Conservation (phyloP, 2,113 vertebrate species). For the Beaufortia kweichowensis region DNA sequence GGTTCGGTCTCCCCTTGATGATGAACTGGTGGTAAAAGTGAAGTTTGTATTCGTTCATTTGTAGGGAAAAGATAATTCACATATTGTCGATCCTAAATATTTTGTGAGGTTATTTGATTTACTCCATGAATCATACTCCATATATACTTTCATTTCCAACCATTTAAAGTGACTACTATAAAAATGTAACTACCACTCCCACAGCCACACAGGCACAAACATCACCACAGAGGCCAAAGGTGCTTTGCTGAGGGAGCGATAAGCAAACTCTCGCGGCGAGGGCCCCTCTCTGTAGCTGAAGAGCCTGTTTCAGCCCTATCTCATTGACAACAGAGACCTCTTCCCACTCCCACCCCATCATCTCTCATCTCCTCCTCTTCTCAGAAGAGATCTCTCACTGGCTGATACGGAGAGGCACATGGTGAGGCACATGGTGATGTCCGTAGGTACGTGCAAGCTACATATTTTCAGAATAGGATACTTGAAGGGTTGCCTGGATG, state of each 20-base stretch:
- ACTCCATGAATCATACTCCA: not conserved
- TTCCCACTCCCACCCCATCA: not conserved
- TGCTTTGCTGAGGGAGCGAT: slow-evolving; percentile 29
- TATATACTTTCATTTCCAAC: not conserved
- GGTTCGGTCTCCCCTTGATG: not conserved
- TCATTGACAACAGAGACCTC: slow-evolving; percentile 26
- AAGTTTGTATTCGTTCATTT: not conserved
- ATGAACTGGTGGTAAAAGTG: not conserved
- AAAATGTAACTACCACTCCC: slow-evolving; percentile 27
- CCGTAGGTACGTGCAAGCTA: too few relatives aligned
- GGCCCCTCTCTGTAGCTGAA: slow-evolving; percentile 35
- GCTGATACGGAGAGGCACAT: slow-evolving; percentile 10
- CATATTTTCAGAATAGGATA: too few relatives aligned
- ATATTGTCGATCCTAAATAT: slow-evolving; percentile 6
- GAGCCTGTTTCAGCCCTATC: slow-evolving; percentile 37
- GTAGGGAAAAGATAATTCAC: not conserved
- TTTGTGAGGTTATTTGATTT: slow-evolving; percentile 6
- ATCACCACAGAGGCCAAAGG: slow-evolving; percentile 38
- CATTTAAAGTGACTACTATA: not conserved
- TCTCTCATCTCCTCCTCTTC: slow-evolving; percentile 32
- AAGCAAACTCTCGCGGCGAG: slow-evolving; percentile 3
- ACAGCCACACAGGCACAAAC: slow-evolving; percentile 25
- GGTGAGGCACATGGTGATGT: not conserved
- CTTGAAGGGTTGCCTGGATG: too few relatives aligned
- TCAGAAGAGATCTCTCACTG: slow-evolving; percentile 17